Conservation (phyloP, 2,113 vertebrate genomes). For the Anolis carolinensis region DNA sequence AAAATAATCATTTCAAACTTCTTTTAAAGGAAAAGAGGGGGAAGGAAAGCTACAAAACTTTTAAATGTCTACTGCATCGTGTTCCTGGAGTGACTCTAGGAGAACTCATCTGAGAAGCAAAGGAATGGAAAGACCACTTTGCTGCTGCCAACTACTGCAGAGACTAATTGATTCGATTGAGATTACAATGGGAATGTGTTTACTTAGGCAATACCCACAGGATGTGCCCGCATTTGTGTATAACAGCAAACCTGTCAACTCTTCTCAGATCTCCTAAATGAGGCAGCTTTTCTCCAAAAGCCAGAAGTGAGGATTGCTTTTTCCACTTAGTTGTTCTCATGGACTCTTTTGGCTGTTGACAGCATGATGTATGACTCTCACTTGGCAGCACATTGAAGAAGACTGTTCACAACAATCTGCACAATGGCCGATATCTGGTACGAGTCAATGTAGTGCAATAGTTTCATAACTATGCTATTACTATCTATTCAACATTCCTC, state of each 20-base stretch:
- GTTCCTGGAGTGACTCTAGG: neutral
- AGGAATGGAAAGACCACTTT: neutral
- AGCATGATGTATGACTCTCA: neutral
- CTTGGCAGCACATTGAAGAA: too few relatives aligned
- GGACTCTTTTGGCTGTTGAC: neutral
- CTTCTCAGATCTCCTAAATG: neutral
- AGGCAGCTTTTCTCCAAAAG: neutral
- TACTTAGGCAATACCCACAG: neutral
- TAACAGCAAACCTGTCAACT: neutral
- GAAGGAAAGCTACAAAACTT: neutral
- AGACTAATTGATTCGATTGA: neutral
- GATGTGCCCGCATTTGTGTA: neutral
- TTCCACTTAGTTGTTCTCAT: neutral
- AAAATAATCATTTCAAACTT: neutral
- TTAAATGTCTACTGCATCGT: neutral
- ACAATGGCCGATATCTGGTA: too few relatives aligned
- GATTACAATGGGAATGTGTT: neutral
- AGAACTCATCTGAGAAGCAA: neutral
- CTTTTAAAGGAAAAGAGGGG: neutral
- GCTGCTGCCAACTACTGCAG: neutral
- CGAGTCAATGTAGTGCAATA: too few relatives aligned
- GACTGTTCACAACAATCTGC: too few relatives aligned
- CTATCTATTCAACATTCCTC: too few relatives aligned
- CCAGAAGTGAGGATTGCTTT: neutral
- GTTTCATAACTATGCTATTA: too few relatives aligned